Percentiles rank a stretch among this genome's conserved stretches.
phyloP scores from a whole-genome alignment of 1,140 invertebrate species.

The Bombus confusus region DNA sequence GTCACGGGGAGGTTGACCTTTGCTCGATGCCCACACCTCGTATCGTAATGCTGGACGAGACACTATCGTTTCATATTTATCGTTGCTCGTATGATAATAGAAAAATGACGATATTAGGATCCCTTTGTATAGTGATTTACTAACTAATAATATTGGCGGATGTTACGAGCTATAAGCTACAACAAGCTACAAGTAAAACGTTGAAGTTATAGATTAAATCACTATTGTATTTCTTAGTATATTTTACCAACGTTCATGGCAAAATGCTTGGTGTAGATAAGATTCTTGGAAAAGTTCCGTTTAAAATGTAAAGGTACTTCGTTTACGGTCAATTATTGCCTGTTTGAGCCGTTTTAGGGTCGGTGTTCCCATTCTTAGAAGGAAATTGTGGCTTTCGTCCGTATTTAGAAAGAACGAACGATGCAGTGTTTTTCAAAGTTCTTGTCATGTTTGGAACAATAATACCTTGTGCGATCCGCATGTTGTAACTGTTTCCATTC shows the following conservation, averaged over 20 bases:
- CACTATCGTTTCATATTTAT: neutral
- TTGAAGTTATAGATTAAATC: neutral
- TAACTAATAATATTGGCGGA: neutral
- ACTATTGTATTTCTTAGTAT: neutral
- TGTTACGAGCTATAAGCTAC: neutral
- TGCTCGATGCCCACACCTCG: conserved; percentile 27
- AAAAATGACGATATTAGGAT: neutral
- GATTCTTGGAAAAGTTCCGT: neutral
- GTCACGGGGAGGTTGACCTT: conserved; percentile 31
- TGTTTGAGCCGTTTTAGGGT: too few relatives aligned
- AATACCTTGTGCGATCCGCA: neutral
- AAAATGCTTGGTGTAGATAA: neutral
- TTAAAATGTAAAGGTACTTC: neutral
- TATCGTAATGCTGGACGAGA: conserved; percentile 14
- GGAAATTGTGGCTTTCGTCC: neutral
- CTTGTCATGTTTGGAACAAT: neutral
- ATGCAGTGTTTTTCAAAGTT: neutral
- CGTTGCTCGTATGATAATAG: neutral
- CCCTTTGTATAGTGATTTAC: neutral
- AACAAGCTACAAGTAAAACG: neutral
- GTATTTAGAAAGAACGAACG: conserved; percentile 10
- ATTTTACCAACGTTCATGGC: neutral
- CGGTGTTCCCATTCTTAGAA: neutral
- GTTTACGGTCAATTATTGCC: neutral
- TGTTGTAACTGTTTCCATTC: conserved; percentile 1